Evolutionary conservation across 2,888 invertebrate species (phyloP).

Genomic region (Zele albiditarsus): DNA sequence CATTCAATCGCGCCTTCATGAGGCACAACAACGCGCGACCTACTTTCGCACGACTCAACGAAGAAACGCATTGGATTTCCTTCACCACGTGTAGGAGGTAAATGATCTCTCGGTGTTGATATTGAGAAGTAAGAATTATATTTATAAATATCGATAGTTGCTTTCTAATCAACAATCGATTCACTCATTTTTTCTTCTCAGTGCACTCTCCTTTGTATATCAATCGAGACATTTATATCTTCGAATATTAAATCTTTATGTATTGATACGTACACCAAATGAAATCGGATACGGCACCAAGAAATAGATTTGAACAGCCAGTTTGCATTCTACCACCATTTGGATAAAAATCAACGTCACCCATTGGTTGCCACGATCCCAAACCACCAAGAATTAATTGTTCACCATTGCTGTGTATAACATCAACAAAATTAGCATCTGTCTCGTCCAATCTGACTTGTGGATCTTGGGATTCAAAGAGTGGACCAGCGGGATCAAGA

Average conservation of each 20-base stretch:
- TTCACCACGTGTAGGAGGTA: conserved; percentile 58
- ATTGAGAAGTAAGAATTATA: conserved; percentile 56
- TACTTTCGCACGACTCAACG: conserved; percentile 32
- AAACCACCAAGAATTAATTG: conserved; percentile 91
- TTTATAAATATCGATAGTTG: conserved; percentile 42
- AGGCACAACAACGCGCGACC: not conserved
- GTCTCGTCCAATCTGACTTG: conserved; percentile 87
- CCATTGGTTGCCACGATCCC: conserved; percentile 93
- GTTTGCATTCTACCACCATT: conserved; percentile 94
- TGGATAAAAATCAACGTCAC: conserved; percentile 93
- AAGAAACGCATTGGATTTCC: conserved; percentile 56
- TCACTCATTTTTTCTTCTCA: not conserved
- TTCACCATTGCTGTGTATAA: conserved; percentile 95
- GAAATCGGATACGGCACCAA: conserved; percentile 92
- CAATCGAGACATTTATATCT: not conserved
- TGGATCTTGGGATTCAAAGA: conserved; percentile 92
- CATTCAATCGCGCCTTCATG: not conserved
- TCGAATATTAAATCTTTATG: not conserved
- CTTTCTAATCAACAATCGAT: conserved; percentile 65
- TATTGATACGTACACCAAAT: conserved; percentile 82
- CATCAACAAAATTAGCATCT: conserved; percentile 93
- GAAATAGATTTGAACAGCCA: conserved; percentile 92
- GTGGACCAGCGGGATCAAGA: conserved; percentile 91
- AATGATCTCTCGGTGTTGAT: conserved; percentile 49
- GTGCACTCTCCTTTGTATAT: not conserved